Conservation (phyloP, 2,888 invertebrate species). For the Cheilosia pagana region DNA sequence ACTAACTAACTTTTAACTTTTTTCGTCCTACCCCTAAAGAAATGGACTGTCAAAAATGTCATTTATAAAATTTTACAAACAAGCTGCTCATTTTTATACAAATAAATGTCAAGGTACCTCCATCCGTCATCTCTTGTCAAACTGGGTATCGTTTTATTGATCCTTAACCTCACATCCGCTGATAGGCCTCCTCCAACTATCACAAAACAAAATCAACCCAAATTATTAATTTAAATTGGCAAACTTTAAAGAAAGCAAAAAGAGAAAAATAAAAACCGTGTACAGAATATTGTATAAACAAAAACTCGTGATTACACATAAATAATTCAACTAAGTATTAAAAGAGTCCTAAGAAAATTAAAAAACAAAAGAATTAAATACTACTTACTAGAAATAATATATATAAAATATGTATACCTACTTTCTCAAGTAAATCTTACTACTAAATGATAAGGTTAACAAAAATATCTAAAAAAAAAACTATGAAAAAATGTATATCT, state of each 20-base stretch:
- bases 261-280: background rate
- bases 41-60: no score
- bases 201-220: background rate
- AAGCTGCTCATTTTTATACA: no score
- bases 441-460: conserved; percentile 12
- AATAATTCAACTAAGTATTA: conserved; percentile 63
- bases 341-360: conserved; percentile 57
- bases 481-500: background rate
- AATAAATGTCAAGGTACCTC: no score
- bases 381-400: conserved; percentile 21
- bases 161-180: no score
- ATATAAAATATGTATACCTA: background rate
- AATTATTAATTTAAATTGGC: background rate
- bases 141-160: no score
- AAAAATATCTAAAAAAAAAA: background rate
- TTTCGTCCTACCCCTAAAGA: no score
- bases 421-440: conserved; percentile 29
- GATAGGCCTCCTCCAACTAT: no score
- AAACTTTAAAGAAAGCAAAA: background rate
- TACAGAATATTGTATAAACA: conserved; percentile 26
- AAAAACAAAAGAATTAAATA: conserved; percentile 19
- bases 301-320: conserved; percentile 50
- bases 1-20: no score
- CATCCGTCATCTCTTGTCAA: no score
- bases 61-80: no score